Evolutionary conservation across 1,140 invertebrate species (phyloP).

Genomic region (Trialeurodes vaporariorum): DNA sequence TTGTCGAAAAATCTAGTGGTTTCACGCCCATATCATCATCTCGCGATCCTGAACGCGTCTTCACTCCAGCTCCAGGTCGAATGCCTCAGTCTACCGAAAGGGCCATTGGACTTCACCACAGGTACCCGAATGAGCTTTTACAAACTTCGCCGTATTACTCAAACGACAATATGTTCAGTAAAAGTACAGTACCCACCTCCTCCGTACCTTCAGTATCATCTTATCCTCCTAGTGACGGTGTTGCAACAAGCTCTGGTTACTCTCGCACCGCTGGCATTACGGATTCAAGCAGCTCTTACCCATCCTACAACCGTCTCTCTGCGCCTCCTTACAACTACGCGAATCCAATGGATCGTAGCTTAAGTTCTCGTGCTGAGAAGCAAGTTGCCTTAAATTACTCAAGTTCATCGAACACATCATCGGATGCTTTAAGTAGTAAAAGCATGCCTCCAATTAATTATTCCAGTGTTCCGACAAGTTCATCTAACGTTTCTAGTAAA

Average conservation of each 20-base stretch:
- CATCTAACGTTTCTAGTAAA: neutral
- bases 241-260: neutral
- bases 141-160: neutral
- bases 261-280: neutral
- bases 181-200: neutral
- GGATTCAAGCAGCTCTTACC: neutral
- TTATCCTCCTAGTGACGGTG: neutral
- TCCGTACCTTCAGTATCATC: neutral
- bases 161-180: neutral
- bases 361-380: neutral
- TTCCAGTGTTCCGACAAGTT: neutral
- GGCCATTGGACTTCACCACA: neutral
- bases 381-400: neutral
- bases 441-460: neutral
- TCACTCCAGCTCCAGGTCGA: conserved; percentile 26
- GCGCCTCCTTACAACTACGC: neutral
- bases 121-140: neutral
- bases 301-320: neutral
- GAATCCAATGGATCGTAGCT: neutral
- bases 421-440: neutral
- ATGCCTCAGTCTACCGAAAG: conserved; percentile 20
- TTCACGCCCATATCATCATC: conserved; percentile 21
- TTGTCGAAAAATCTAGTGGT: conserved; percentile 21
- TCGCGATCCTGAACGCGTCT: conserved; percentile 18
- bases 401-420: neutral